A percentile compares a stretch with the other conserved stretches of the same genome.
Conservation (phyloP, 1,140 invertebrate genomes). For the Drosophila prosaltans region DNA sequence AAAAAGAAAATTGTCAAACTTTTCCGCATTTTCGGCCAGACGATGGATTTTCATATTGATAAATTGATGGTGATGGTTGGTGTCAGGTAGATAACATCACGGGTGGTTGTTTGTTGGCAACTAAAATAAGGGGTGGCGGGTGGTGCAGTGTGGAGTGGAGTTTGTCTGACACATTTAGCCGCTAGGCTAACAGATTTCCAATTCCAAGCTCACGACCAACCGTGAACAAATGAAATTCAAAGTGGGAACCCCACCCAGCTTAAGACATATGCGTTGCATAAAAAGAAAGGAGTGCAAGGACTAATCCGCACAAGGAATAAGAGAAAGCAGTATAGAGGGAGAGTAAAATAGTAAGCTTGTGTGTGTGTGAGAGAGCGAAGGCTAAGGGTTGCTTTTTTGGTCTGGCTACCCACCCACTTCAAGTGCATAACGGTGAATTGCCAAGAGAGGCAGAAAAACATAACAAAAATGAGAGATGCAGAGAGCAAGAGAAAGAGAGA, state of each 20-base stretch:
- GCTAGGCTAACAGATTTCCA: constrained; percentile 46
- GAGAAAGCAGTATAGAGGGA: constrained; percentile 14
- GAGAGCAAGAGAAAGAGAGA: constrained; percentile 18
- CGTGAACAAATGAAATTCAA: constrained; percentile 19
- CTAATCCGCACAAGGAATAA: constrained; percentile 13
- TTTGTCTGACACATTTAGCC: constrained; percentile 64
- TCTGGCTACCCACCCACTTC: constrained; percentile 25
- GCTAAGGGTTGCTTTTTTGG: constrained; percentile 38
- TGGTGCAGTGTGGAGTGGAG: neutral
- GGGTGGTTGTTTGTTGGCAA: constrained; percentile 36
- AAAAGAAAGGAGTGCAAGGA: constrained; percentile 32
- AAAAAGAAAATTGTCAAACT: too few species aligned
- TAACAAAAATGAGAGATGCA: constrained; percentile 38
- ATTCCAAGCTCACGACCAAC: constrained; percentile 59
- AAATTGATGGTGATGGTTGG: neutral
- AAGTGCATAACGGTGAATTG: neutral
- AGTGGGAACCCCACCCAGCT: constrained; percentile 8
- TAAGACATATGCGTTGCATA: constrained; percentile 22
- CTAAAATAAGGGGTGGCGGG: constrained; percentile 28
- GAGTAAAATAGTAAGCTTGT: neutral
- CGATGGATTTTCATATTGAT: neutral
- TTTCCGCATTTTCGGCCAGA: neutral
- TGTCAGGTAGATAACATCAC: constrained; percentile 1
- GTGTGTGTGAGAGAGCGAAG: constrained; percentile 9
- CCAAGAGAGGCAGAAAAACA: constrained; percentile 38